phyloP scores from a whole-genome alignment of 2,888 invertebrate genomes.

The Cerceris rybyensis region DNA sequence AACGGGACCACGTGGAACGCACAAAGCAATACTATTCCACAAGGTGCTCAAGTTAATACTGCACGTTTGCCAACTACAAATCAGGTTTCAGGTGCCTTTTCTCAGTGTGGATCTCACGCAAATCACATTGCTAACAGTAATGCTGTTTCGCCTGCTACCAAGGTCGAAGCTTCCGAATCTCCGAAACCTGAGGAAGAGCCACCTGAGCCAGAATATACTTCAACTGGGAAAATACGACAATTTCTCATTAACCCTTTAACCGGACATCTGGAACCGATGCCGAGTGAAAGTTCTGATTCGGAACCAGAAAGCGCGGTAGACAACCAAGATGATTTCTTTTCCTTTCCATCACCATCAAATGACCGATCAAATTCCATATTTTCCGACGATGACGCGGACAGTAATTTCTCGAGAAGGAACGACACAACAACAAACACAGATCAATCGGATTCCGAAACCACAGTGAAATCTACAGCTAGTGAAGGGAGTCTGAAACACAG shows the following conservation, averaged over 20 bases:
- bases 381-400: constrained; percentile 86
- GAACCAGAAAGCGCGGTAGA: constrained; percentile 82
- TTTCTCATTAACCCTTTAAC: constrained; percentile 95
- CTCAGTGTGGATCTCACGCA: constrained; percentile 66
- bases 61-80: constrained; percentile 64
- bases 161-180: constrained; percentile 62
- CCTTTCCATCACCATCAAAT: constrained; percentile 82
- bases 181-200: constrained; percentile 78
- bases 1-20: constrained; percentile 77
- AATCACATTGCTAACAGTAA: constrained; percentile 64
- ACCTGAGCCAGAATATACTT: constrained; percentile 83
- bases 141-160: constrained; percentile 47
- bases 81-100: constrained; percentile 73
- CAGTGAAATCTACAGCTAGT: constrained; percentile 84
- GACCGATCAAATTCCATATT: constrained; percentile 83
- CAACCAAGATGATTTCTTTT: constrained; percentile 82
- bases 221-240: constrained; percentile 88
- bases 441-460: constrained; percentile 85
- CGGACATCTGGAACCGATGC: constrained; percentile 92
- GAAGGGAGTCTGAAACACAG: constrained; percentile 83
- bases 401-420: constrained; percentile 83
- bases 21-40: constrained; percentile 71
- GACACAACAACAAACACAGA: constrained; percentile 83
- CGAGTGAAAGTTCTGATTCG: constrained; percentile 86
- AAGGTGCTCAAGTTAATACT: constrained; percentile 73